Percentiles rank a stretch among this genome's conserved stretches.
Evolutionary conservation across 2,888 invertebrate genomes (phyloP).

Genomic region (Andrena camellia): DNA sequence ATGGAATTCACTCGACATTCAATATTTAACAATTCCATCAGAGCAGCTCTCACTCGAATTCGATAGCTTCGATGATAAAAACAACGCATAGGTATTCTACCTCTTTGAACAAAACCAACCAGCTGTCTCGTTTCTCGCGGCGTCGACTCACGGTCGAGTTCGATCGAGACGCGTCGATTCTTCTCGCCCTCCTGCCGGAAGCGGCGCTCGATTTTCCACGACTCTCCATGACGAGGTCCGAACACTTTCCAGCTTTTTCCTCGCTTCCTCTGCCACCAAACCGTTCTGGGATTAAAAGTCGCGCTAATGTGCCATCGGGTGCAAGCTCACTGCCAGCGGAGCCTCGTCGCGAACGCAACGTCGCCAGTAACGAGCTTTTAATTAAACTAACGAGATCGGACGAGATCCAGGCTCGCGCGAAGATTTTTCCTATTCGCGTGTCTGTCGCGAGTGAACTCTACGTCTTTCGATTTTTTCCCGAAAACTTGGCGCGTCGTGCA

Average conservation of each 20-base stretch:
- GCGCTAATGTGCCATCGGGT: constrained; percentile 46
- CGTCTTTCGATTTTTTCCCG: neutral
- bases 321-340: constrained; percentile 51
- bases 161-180: constrained; percentile 46
- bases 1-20: neutral
- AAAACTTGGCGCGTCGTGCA: too few species aligned
- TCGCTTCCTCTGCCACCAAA: neutral
- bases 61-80: neutral
- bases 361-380: constrained; percentile 76
- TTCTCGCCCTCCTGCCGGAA: constrained; percentile 19
- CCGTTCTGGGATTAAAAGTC: constrained; percentile 31
- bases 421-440: constrained; percentile 42
- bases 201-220: constrained; percentile 19
- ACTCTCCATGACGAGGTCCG: constrained; percentile 40
- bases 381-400: constrained; percentile 76
- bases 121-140: constrained; percentile 72
- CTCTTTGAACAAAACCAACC: constrained; percentile 75
- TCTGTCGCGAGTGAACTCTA: neutral
- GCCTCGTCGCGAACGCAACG: constrained; percentile 39
- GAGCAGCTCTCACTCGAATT: neutral
- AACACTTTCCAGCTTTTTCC: constrained; percentile 13
- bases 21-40: neutral
- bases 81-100: constrained; percentile 47
- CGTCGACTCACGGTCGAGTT: constrained; percentile 48
- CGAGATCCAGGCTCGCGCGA: constrained; percentile 50